Conservation (phyloP, 2,797 vertebrate genomes). For the Enteromius afrohamiltoni region DNA sequence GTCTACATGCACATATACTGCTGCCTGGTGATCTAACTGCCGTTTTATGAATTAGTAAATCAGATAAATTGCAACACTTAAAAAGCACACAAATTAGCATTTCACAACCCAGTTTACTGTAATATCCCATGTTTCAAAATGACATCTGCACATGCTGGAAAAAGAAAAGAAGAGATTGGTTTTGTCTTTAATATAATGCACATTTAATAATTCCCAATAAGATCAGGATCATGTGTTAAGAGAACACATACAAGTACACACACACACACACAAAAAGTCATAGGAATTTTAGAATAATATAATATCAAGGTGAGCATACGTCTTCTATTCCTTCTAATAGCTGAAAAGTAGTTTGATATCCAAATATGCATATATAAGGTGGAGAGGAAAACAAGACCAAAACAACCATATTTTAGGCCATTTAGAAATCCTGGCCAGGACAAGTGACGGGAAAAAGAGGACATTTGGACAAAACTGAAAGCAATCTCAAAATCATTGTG, state of each 20-base stretch:
- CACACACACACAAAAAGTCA: not conserved
- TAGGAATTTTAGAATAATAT: not conserved
- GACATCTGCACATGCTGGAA: not conserved
- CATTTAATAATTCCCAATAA: not conserved
- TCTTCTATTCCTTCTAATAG: not conserved
- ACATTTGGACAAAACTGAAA: not conserved
- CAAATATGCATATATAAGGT: not conserved
- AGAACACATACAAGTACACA: no score
- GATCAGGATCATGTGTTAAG: not conserved
- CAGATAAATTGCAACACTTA: not conserved
- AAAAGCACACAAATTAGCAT: not conserved
- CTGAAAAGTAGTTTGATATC: not conserved
- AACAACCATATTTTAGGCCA: no score
- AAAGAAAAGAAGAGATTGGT: not conserved
- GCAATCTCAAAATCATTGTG: not conserved
- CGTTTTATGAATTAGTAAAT: not conserved
- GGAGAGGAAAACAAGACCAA: no score
- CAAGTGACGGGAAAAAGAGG: no score
- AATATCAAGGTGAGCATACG: not conserved
- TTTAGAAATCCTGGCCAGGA: not conserved
- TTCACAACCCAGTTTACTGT: not conserved
- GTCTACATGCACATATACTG: not conserved
- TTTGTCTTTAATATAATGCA: not conserved
- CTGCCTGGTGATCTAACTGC: not conserved
- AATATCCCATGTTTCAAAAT: not conserved